Base-by-base conservation (phyloP, 1,140 invertebrate species). In the Drosophila parabipectinata region DNA sequence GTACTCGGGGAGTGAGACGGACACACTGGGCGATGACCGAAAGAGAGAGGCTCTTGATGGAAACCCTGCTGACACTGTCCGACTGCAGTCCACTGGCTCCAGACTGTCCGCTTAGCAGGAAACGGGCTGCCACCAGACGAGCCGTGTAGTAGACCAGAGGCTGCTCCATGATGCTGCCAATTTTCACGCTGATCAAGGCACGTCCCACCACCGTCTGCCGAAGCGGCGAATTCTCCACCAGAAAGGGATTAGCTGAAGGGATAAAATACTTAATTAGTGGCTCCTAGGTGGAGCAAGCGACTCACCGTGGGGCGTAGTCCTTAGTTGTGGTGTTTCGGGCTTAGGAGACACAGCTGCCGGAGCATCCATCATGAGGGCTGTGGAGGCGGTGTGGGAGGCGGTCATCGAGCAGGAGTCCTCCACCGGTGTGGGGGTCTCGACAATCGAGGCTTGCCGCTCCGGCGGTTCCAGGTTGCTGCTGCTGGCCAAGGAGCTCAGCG, bases 31-130 rank as follows among this genome's bases (percentile, higher is more conserved):
- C 93, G 9, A 98, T 84, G 85, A 96, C 97, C 47, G 93, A 93
- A 5, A 98, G 87, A 6, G 96, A 95, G 21, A 97, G 92, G 14
- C 95, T 95, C 93, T 97, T 97, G 1, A 97, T 94, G 75, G 96
- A 97, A 10, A 98, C 96, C 14, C 97, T 93, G 14, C 96, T 95
- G 30, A 92, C 92, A 59, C 93, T 93, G 80, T 97, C 96, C 5
- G 94, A 89, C 37, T 96, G 93, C 55, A 95, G 90, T 24, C 92
- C 34, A n/a, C 10, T n/a, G 4, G 34, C 91, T 2, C 93, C 93
- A 21, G 93, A 91, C 48, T 77, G 84, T 39, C 96, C 95, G 28
- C 93, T 93, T 10, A 98, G 92, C 12, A 98, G 91, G 91, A 97
- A 98, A 8, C 90, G 76, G 3, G 87, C 90, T 9, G 89, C 66